Base-by-base conservation (phyloP, 64 coral and sea anemone species). In the Stichodactyla mertensii region DNA sequence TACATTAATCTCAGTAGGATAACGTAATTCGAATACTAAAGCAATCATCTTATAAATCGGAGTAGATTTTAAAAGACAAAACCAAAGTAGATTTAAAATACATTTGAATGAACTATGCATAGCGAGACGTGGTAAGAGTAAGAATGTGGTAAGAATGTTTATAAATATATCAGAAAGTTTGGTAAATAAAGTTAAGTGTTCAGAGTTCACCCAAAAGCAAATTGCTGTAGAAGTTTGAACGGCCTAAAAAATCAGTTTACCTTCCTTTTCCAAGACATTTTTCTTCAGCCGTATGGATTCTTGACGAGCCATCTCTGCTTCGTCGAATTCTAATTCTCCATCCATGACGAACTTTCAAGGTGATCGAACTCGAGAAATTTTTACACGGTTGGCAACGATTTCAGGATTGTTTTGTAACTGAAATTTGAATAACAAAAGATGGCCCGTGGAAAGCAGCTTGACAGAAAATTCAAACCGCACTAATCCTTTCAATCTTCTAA, bases 241-340 rank as follows among this genome's bases (percentile, higher is more conserved):
- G 24, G 11, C 26, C 0, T n/a, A 0, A 74, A 74, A 74, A 4
- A 74, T 1, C 62, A 20, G 11, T 74, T 27, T 69, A 74, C 69
- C 69, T 74, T 74, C 69, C 26, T 74, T 74, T 31, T 74, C 69
- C 69, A 74, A 74, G 69, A 74, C 69, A 74, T 74, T 74, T 74
- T 74, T 74, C 69, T 74, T 74, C 6, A 74, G 69, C 26, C 69
- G 7, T 26, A 74, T 74, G 11, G 69, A 74, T 74, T 74, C 69
- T 74, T 74, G 69, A 2, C 69, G 69, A 10, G 69, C 69, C 69
- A 74, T 74, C 12, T 74, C 69, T 10, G 69, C 69, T 74, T 74
- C 69, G 12, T 66, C 57, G 57, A 59, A 59, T 59, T 59, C 62
- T 66, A 66, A 66, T 66, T 74, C 69, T 74, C 26, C 69, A 31